Evolutionary conservation across 2,888 invertebrate genomes (phyloP), one percentile per base, ranked within the genome.

Genomic region (Steinernema hermaphroditum): DNA sequence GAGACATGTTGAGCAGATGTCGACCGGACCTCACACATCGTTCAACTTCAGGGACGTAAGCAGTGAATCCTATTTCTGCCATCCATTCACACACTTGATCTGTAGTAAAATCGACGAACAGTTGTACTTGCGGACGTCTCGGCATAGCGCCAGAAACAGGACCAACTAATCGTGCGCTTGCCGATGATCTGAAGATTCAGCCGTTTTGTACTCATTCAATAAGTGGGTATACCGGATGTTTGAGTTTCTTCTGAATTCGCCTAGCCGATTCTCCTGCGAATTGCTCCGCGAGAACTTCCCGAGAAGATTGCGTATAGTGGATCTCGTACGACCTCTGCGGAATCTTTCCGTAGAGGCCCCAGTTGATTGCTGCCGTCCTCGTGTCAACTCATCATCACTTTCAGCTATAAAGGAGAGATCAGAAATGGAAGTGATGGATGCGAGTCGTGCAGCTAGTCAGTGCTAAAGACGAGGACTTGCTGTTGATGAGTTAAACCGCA

Each of bases 21-120:
- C 92, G 90, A 8, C 94, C 92, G 43, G 91, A 91, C 78, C 91
- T 92, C 0, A 94, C 91, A 94, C 94, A 95, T 72, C 92, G 90
- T 81, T 92, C 91, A 19, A 92, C 92, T 75, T 93, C 92, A 0
- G 91, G 89, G 50, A 91, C 91, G 87, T 95, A 96, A 85, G 75
- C 50, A 1, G 73, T 70, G 54, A 82, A 80, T 29, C 81, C 81
- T 32, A 77, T 76, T 72, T 83, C 85, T 1, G 77, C 80, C 70
- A 85, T 78, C 84, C 85, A 85, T 46, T 82, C 82, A 57, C 86
- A 85, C 19, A 89, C 83, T 49, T 78, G 80, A 29, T 81, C 85
- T 0, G 79, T 77, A 32, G 77, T 73, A 86, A 86, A 87, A 71
- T 85, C 84, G 22, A 83, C 80, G 75, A 87, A 87, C 37, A 83